phyloP scores from a whole-genome alignment of 2,113 vertebrate species.

The Gobiocypris rarus region DNA sequence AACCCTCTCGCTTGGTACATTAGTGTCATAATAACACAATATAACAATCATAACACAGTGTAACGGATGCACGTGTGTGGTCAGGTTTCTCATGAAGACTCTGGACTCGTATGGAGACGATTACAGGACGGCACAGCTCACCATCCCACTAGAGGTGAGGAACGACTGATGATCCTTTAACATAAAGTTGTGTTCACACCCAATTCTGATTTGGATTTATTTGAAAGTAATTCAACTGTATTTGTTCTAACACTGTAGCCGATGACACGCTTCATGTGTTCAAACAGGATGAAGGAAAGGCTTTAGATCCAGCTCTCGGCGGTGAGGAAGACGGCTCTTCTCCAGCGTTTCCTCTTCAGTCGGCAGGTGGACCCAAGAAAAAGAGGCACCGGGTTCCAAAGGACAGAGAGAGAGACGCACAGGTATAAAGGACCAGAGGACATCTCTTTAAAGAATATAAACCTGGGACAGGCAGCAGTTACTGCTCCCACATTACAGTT shows the following conservation, averaged over 20 bases:
- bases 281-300: conserved; percentile 69
- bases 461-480: background rate
- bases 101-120: conserved; percentile 87
- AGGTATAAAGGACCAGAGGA: conserved; percentile 58
- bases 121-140: conserved; percentile 84
- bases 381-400: conserved; percentile 72
- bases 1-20: background rate
- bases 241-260: background rate
- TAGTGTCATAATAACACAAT: too few relatives aligned
- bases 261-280: background rate
- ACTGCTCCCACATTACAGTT: background rate
- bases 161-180: background rate
- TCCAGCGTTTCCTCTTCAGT: conserved; percentile 61
- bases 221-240: background rate
- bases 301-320: conserved; percentile 63
- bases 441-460: background rate
- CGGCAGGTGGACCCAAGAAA: conserved; percentile 68
- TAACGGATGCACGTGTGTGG: too few relatives aligned
- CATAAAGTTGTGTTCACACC: background rate
- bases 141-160: conserved; percentile 84
- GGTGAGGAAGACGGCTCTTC: conserved; percentile 68
- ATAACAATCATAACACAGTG: too few relatives aligned
- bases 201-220: too few relatives aligned
- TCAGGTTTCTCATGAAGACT: conserved; percentile 88
- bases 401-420: conserved; percentile 75